Percentiles rank a stretch among this genome's conserved stretches.
phyloP scores from a whole-genome alignment of 2,888 invertebrate species.

The Blomia tropicalis region DNA sequence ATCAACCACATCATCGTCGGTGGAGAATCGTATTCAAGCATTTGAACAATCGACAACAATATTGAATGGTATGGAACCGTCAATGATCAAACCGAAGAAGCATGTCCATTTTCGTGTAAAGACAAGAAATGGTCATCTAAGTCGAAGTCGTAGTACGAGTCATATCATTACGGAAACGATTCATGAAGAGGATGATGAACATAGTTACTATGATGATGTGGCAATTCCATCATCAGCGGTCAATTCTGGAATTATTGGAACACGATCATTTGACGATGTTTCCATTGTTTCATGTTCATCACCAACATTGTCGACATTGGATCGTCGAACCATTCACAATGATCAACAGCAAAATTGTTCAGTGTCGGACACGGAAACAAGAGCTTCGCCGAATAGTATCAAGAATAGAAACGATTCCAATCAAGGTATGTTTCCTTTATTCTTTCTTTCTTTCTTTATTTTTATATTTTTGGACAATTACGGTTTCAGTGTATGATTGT shows the following conservation, averaged over 20 bases:
- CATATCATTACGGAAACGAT: slow-evolving; percentile 6
- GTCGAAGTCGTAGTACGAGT: neutral
- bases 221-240: neutral
- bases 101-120: slow-evolving; percentile 13
- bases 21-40: slow-evolving; percentile 4
- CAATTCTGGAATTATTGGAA: too few species aligned
- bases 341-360: neutral
- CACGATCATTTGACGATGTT: slow-evolving; percentile 3
- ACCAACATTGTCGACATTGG: neutral
- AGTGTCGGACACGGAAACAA: too few species aligned
- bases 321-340: neutral
- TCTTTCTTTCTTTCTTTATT: neutral
- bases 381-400: too few species aligned
- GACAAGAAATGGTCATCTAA: slow-evolving; percentile 51
- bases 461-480: neutral
- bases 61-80: neutral
- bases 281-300: neutral
- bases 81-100: neutral
- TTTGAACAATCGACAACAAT: neutral
- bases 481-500: neutral
- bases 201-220: slow-evolving; percentile 9
- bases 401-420: too few species aligned
- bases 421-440: neutral
- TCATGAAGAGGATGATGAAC: neutral
- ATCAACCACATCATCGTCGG: neutral